A percentile compares a stretch with the other conserved stretches of the same genome.
These are phyloP conservation scores for Trichonephila inaurata DNA, from an alignment of 1,140 invertebrate species.

Conservation along the genomic window DNA sequence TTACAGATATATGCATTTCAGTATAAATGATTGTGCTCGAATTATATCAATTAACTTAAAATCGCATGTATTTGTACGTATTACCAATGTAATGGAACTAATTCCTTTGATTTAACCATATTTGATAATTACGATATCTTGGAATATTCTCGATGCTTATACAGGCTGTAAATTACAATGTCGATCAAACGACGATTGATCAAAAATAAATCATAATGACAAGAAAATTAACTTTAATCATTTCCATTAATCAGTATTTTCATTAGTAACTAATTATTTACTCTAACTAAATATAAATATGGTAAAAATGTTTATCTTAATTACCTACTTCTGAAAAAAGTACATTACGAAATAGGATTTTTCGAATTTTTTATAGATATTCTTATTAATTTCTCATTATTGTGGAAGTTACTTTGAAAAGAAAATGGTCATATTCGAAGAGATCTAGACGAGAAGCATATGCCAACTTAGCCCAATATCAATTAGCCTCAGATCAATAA, in stretches of 20 bases:
- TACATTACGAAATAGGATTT: neutral
- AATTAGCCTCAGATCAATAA: constrained; percentile 53
- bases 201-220: neutral
- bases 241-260: neutral
- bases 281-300: neutral
- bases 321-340: neutral
- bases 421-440: neutral
- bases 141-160: too few species aligned
- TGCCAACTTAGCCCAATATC: constrained; percentile 23
- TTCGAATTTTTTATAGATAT: neutral
- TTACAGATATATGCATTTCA: too few species aligned
- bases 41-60: neutral
- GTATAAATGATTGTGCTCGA: neutral
- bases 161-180: neutral
- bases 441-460: neutral
- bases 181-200: neutral
- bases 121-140: too few species aligned
- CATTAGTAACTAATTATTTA: neutral
- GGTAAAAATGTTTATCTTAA: neutral
- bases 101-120: too few species aligned
- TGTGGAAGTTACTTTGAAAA: neutral
- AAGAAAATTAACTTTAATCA: neutral
- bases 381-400: neutral
- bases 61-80: neutral
- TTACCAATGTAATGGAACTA: neutral